phyloP scores from a whole-genome alignment of 2,888 invertebrate genomes.

The Dorcus hopei region DNA sequence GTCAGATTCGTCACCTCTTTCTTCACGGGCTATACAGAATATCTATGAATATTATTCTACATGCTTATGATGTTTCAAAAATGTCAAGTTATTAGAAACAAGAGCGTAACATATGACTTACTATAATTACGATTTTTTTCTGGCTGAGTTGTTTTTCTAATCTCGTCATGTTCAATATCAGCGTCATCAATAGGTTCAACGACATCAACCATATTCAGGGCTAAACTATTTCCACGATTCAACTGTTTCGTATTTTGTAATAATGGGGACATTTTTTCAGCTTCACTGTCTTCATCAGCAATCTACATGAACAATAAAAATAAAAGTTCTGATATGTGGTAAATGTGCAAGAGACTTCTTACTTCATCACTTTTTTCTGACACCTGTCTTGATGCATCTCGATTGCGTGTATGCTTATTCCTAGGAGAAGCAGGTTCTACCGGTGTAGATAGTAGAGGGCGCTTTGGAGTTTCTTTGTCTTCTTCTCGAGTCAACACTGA shows the following conservation, averaged over 20 bases:
- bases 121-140: constrained; percentile 11
- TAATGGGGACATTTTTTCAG: constrained; percentile 77
- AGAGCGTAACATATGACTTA: not conserved
- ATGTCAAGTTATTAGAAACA: not conserved
- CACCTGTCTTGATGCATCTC: constrained; percentile 58
- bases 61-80: not conserved
- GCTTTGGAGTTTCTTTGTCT: constrained; percentile 44
- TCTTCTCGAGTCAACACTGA: constrained; percentile 67
- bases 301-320: constrained; percentile 38
- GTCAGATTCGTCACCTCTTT: constrained; percentile 68
- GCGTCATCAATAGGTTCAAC: constrained; percentile 63
- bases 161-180: constrained; percentile 54
- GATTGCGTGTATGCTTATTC: constrained; percentile 38
- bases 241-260: constrained; percentile 48
- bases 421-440: constrained; percentile 33
- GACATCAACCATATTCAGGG: constrained; percentile 51
- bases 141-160: constrained; percentile 2
- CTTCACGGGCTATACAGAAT: constrained; percentile 30
- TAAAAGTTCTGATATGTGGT: not conserved
- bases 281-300: constrained; percentile 76
- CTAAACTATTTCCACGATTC: constrained; percentile 39
- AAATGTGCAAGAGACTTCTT: constrained; percentile 9
- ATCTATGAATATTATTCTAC: not conserved
- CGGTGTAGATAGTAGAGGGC: constrained; percentile 42
- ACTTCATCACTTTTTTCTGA: constrained; percentile 57